A percentile compares a stretch with the other conserved stretches of the same genome.
Conservation (phyloP, 2,113 vertebrate species). For the Glaucidium brasilianum region DNA sequence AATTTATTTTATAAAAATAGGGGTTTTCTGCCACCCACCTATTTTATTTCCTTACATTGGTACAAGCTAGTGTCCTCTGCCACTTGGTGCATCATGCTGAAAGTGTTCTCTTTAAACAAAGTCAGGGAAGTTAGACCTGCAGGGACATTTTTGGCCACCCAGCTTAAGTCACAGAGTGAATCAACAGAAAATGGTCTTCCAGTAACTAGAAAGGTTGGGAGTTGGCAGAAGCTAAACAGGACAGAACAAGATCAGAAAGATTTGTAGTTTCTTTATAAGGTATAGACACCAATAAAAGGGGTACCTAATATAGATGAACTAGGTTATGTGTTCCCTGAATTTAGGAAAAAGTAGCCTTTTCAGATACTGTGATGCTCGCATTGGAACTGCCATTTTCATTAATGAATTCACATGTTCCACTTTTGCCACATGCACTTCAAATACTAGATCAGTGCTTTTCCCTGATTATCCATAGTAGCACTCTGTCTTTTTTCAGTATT, state of each 20-base stretch:
- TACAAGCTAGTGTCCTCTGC: neutral
- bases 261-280: neutral
- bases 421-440: accelerated
- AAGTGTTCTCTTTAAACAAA: neutral
- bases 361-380: neutral
- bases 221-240: neutral
- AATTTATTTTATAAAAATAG: neutral
- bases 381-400: neutral
- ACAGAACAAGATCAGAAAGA: neutral
- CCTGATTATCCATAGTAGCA: neutral
- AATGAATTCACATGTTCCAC: neutral
- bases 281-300: neutral
- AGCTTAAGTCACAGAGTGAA: neutral
- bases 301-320: neutral
- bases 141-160: neutral
- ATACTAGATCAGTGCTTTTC: neutral
- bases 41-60: neutral
- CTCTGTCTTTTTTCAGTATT: neutral
- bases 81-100: neutral
- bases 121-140: neutral
- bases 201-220: neutral
- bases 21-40: neutral
- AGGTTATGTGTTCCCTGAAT: neutral
- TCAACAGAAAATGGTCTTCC: neutral
- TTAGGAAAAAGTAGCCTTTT: neutral